Conservation (phyloP, 2,113 vertebrate genomes). For the Ageneiosus marmoratus region DNA sequence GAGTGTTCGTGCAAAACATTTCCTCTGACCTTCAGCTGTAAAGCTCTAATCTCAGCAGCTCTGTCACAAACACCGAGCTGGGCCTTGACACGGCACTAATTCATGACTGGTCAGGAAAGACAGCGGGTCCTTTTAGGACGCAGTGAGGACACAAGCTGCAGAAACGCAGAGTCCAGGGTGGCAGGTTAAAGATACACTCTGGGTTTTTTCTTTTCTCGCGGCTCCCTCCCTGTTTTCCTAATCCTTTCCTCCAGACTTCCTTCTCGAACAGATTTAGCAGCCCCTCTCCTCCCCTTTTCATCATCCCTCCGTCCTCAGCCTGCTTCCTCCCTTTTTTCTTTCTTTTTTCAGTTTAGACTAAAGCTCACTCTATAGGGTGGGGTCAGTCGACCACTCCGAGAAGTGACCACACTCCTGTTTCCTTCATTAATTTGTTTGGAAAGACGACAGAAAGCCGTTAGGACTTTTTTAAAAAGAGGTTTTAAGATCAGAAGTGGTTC, state of each 20-base stretch:
- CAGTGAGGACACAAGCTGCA: conserved; percentile 49
- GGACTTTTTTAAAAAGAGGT: neutral
- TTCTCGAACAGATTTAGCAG: conserved; percentile 74
- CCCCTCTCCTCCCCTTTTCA: conserved; percentile 58
- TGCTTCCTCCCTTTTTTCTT: conserved; percentile 58
- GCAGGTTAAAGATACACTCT: conserved; percentile 68
- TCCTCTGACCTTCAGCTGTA: conserved; percentile 56
- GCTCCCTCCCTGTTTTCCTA: conserved; percentile 69
- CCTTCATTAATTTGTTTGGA: neutral
- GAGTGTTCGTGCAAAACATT: conserved; percentile 67
- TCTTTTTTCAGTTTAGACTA: conserved; percentile 8
- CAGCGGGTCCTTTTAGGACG: conserved; percentile 42
- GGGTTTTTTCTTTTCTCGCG: conserved; percentile 19
- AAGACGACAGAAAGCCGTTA: neutral
- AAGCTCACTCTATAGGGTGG: conserved; percentile 23
- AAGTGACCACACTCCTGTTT: neutral
- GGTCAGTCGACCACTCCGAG: neutral
- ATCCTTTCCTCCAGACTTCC: conserved; percentile 82
- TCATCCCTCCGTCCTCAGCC: conserved; percentile 67
- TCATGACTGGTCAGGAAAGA: conserved; percentile 54
- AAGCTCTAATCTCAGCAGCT: conserved; percentile 62
- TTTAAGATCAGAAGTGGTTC: neutral
- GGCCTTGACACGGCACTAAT: conserved; percentile 67
- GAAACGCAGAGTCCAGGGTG: conserved; percentile 50
- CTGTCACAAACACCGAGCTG: conserved; percentile 60